Percentiles rank a stretch among this genome's conserved stretches.
Conservation (phyloP, 2,888 invertebrate genomes). For the Drosophila crucigera region DNA sequence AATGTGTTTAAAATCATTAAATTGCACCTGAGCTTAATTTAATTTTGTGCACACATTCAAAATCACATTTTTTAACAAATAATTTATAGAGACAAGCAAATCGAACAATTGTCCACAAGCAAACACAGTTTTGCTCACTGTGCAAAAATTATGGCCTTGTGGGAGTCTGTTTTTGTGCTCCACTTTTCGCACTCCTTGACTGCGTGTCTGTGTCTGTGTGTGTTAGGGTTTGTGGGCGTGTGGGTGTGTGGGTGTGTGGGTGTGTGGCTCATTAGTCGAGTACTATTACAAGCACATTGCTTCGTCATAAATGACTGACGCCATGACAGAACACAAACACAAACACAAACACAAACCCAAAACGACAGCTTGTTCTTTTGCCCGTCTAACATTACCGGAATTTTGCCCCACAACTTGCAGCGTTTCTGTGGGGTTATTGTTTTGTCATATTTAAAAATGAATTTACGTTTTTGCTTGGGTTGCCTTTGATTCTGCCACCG, state of each 20-base stretch:
- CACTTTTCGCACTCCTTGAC: conserved; percentile 52
- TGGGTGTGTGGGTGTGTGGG: conserved; percentile 30
- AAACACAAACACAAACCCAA: conserved; percentile 20
- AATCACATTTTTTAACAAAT: not conserved
- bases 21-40: not conserved
- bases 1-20: not conserved
- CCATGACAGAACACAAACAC: conserved; percentile 44
- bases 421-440: conserved; percentile 54
- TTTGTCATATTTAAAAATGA: conserved; percentile 81
- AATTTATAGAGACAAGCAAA: not conserved
- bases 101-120: not conserved
- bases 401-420: not conserved
- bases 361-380: conserved; percentile 69
- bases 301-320: conserved; percentile 75
- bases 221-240: conserved; percentile 12
- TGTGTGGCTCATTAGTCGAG: conserved; percentile 67
- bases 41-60: not conserved
- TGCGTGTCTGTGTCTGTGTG: conserved; percentile 20
- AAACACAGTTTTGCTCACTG: conserved; percentile 22
- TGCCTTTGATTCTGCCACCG: conserved; percentile 7
- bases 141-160: conserved; percentile 41
- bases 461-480: conserved; percentile 60
- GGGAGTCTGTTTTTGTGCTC: conserved; percentile 55
- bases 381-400: conserved; percentile 47
- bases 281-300: conserved; percentile 69